These are phyloP conservation scores for Polypedilum vanderplanki DNA, from an alignment of 1,140 invertebrate species.

Conservation along the genomic window DNA sequence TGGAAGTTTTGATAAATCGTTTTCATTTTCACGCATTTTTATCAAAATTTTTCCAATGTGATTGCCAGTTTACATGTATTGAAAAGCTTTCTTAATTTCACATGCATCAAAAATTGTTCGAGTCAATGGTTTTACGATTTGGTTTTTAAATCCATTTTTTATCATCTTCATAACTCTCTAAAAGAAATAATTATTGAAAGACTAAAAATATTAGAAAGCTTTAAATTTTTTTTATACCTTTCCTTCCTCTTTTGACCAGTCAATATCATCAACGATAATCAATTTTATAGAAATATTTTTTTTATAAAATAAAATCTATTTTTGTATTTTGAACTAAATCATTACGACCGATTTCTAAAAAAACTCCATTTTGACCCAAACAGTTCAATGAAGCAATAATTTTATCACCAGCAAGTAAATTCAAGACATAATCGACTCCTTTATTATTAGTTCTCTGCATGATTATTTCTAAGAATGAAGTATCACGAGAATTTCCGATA, in stretches of 20 bases:
- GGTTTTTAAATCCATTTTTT: conserved; percentile 52
- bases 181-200: background rate
- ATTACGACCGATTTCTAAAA: conserved; percentile 67
- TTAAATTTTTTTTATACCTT: background rate
- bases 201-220: background rate
- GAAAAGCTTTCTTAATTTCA: conserved; percentile 54
- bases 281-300: conserved; percentile 38
- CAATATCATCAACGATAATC: conserved; percentile 46
- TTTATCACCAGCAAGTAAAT: conserved; percentile 56
- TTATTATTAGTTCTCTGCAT: conserved; percentile 38
- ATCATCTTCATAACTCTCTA: background rate
- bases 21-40: conserved; percentile 52
- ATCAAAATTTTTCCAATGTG: too few relatives aligned
- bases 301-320: conserved; percentile 52
- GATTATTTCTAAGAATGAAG: conserved; percentile 51
- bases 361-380: conserved; percentile 56
- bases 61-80: conserved; percentile 70
- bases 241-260: background rate
- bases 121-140: conserved; percentile 51
- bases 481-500: conserved; percentile 50
- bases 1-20: background rate
- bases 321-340: conserved; percentile 59
- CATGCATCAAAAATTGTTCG: conserved; percentile 49
- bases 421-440: conserved; percentile 56
- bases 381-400: conserved; percentile 56